A percentile compares a stretch with the other conserved stretches of the same genome.
Evolutionary conservation across 2,888 invertebrate species (phyloP).

Genomic region (Rhodophaea formosa): DNA sequence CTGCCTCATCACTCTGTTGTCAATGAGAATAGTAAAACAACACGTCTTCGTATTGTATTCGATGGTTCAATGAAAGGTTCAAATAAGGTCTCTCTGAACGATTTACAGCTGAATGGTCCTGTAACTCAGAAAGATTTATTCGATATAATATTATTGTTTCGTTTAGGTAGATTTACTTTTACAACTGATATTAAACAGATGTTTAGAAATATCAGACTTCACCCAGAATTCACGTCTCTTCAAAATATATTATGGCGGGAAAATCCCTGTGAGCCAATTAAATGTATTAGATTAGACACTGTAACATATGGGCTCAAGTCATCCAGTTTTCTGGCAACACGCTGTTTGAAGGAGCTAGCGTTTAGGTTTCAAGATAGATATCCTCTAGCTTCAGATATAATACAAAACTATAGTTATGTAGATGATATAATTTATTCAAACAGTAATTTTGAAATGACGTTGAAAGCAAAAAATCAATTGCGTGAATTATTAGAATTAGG

Average conservation of each 20-base stretch:
- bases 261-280: background rate
- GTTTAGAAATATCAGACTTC: slow-evolving; percentile 8
- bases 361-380: background rate
- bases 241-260: slow-evolving; percentile 19
- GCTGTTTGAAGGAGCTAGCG: slow-evolving; percentile 9
- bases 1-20: slow-evolving; percentile 26
- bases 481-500: background rate
- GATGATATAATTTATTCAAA: too few species aligned
- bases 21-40: slow-evolving; percentile 20
- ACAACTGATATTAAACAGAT: slow-evolving; percentile 22
- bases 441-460: background rate
- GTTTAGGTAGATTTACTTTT: slow-evolving; percentile 20
- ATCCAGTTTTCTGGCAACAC: slow-evolving; percentile 14
- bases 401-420: background rate
- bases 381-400: background rate
- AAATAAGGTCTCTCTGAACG: slow-evolving; percentile 18
- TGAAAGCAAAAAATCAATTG: background rate
- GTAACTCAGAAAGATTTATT: slow-evolving; percentile 26
- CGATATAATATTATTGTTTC: slow-evolving; percentile 23
- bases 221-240: background rate
- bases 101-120: slow-evolving; percentile 26
- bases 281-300: slow-evolving; percentile 16
- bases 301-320: slow-evolving; percentile 17
- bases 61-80: slow-evolving; percentile 21
- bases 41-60: slow-evolving; percentile 16